These are phyloP conservation scores for Pelobates fuscus DNA, from an alignment of 2,113 vertebrate genomes.

Conservation along the genomic window DNA sequence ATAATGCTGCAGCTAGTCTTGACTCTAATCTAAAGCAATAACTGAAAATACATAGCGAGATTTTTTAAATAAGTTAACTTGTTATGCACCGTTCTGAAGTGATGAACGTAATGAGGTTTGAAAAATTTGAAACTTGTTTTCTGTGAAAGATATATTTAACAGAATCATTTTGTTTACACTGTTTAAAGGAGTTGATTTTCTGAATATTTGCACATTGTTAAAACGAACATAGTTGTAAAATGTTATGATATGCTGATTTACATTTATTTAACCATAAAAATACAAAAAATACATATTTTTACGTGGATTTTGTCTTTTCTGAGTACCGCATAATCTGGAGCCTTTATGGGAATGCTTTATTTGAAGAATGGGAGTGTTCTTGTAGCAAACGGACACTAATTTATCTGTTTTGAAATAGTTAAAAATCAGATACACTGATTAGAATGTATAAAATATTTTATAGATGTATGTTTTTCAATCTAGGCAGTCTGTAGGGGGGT, in stretches of 20 bases:
- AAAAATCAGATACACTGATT: too few species aligned
- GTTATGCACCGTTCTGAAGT: conserved; percentile 61
- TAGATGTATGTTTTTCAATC: too few species aligned
- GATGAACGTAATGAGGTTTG: conserved; percentile 55
- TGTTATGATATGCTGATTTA: conserved; percentile 53
- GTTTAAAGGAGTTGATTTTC: conserved; percentile 60
- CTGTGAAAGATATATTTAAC: conserved; percentile 64
- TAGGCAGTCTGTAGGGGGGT: too few species aligned
- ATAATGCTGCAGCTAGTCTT: conserved; percentile 39
- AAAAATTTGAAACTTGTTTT: conserved; percentile 59
- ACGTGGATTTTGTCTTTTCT: too few species aligned
- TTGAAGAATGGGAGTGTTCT: too few species aligned
- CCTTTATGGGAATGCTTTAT: too few species aligned
- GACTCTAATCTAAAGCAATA: conserved; percentile 62
- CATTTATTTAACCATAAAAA: conserved; percentile 64
- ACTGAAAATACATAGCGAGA: conserved; percentile 56
- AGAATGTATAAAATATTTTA: too few species aligned
- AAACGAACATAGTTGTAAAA: conserved; percentile 66
- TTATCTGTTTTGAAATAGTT: too few species aligned
- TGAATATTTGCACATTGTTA: conserved; percentile 70
- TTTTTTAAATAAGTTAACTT: conserved; percentile 56
- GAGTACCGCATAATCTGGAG: too few species aligned
- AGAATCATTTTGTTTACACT: conserved; percentile 65
- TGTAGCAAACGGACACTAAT: too few species aligned
- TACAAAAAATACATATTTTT: neutral